Base-by-base conservation (phyloP, 2,113 vertebrate genomes). In the Hypocryptadius cinnamomeus region DNA sequence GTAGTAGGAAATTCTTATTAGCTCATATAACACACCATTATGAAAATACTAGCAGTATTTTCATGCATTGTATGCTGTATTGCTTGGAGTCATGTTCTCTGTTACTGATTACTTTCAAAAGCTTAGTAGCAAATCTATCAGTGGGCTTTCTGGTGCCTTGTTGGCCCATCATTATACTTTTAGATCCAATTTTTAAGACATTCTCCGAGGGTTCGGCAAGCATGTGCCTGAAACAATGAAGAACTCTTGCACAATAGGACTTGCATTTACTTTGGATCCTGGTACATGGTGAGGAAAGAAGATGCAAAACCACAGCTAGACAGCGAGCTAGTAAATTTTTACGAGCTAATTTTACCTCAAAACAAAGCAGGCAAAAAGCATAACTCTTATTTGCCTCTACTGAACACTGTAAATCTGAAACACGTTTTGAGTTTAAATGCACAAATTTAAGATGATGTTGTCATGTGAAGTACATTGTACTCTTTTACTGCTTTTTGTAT, bases 21-120 rank as follows among this genome's bases (percentile, higher is more conserved):
- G 42, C 10, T 73, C 0, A 0, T 79, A 3, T 24, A 76, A 39
- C 7, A 53, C 13, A 37, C 40, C 8, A 0, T 15, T 65, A 23
- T 89, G 63, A 79, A 88, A 88, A 72, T 44, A 16, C 24, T 47
- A 22, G 40, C 15, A 35, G 18, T 73, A 16, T 65, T 84, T 91
- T 90, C 48, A 53, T 80, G n/a, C 11, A 31, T 57, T 8, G 4
- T 48, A 15, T 48, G 44, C 25, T 53, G 12, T 74, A 18, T 81
- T 89, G 25, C 47, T 65, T 21, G 7, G 57, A 59, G 15, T 81
- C 33, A 33, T 42, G 4, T 28, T 71, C 28, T 74, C 4, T 60
- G 2, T 74, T 79, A n/a, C 21, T 61, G 61, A 40, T 17, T 54
- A 9, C 72, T 73, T 92, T 44, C 23, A 74, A 66, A 89, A 87